Evolutionary conservation across 1,140 invertebrate genomes (phyloP).

Genomic region (Drosophila miranda): DNA sequence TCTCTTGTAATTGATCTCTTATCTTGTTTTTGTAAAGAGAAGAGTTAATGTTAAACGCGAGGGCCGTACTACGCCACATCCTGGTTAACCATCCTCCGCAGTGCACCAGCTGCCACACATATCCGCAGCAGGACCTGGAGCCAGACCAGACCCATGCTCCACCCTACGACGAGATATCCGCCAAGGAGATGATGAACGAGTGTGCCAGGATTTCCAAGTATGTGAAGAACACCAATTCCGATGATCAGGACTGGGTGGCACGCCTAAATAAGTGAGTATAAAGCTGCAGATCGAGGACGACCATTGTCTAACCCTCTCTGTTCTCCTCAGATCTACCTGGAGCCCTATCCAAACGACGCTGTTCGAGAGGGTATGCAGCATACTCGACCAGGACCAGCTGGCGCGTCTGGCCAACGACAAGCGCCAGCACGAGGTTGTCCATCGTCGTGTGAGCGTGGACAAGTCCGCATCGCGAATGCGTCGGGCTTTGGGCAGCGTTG

Average conservation of each 20-base stretch:
- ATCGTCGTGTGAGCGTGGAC: constrained; percentile 87
- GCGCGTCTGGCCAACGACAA: constrained; percentile 85
- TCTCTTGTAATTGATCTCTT: no score
- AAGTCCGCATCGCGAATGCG: constrained; percentile 88
- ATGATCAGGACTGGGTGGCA: constrained; percentile 88
- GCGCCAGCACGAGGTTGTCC: constrained; percentile 86
- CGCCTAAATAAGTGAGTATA: constrained; percentile 85
- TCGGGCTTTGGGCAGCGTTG: constrained; percentile 86
- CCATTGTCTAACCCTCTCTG: not conserved
- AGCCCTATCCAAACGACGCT: constrained; percentile 86
- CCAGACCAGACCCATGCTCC: constrained; percentile 68
- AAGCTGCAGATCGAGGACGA: no score
- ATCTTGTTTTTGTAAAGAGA: no score
- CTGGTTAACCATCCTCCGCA: constrained; percentile 75
- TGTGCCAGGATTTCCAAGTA: constrained; percentile 86
- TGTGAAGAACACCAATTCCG: constrained; percentile 85
- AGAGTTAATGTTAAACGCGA: no score
- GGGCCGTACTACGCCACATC: no score
- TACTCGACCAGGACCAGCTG: constrained; percentile 89
- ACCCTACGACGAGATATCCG: constrained; percentile 86
- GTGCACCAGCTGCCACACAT: constrained; percentile 75
- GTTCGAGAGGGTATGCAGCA: constrained; percentile 87
- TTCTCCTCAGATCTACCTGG: constrained; percentile 85
- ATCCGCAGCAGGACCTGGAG: constrained; percentile 69
- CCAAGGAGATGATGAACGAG: constrained; percentile 88